A percentile compares a stretch with the other conserved stretches of the same genome.
Conservation (phyloP, 2,797 vertebrate species). For the Eurystomus glaucurus region DNA sequence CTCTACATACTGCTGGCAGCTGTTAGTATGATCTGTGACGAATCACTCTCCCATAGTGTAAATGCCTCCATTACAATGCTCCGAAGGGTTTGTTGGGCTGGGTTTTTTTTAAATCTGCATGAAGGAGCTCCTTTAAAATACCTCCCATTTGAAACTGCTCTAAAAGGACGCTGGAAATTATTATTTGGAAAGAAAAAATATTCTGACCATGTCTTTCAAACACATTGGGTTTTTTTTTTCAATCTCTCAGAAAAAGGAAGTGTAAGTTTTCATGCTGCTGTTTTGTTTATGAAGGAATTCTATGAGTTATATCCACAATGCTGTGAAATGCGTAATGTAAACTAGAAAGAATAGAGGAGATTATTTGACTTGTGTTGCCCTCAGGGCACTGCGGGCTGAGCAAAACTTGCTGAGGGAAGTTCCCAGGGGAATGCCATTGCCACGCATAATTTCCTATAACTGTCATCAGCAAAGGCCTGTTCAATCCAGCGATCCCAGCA, state of each 20-base stretch:
- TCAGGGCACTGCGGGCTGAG: background rate
- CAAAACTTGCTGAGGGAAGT: background rate
- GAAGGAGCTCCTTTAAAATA: background rate
- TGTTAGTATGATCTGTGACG: background rate
- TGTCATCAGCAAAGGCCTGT: background rate
- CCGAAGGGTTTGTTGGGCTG: background rate
- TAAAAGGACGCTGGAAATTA: background rate
- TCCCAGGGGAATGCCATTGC: background rate
- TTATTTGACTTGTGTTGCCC: background rate
- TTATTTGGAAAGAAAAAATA: background rate
- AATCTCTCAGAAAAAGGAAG: background rate
- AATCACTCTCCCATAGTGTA: background rate
- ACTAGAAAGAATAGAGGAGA: background rate
- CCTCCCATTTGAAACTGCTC: background rate
- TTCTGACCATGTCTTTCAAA: background rate
- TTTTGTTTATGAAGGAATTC: background rate
- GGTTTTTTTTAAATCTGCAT: background rate
- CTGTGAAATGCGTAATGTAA: background rate
- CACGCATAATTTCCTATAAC: background rate
- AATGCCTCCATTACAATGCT: background rate
- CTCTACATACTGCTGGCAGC: background rate
- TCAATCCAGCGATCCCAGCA: background rate
- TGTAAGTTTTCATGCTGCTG: background rate
- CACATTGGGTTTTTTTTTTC: background rate
- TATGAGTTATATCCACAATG: background rate